Percentiles rank a stretch among this genome's conserved stretches.
Conservation (phyloP, 2,797 vertebrate genomes). For the Scyliorhinus canicula region DNA sequence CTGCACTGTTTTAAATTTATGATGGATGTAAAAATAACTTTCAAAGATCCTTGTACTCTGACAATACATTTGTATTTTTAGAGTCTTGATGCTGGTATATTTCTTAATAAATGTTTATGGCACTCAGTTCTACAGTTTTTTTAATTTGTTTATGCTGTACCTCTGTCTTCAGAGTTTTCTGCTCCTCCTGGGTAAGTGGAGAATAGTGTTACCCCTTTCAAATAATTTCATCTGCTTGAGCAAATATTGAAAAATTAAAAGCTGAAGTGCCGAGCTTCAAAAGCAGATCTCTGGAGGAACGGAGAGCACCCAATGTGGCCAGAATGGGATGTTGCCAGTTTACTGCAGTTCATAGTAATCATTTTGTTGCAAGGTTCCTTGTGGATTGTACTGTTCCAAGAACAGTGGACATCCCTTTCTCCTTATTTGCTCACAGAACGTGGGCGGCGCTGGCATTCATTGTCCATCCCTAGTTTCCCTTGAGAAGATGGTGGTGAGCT, state of each 20-base stretch:
- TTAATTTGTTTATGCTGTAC: not conserved
- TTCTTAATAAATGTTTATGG: not conserved
- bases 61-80: not conserved
- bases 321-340: not conserved
- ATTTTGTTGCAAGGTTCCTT: too few species aligned
- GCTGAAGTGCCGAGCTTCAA: not conserved
- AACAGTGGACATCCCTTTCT: not conserved
- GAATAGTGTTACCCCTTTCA: not conserved
- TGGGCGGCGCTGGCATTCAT: not conserved
- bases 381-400: not conserved
- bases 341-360: not conserved
- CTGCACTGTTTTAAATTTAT: not conserved
- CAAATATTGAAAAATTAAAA: not conserved
- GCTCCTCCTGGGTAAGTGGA: not conserved
- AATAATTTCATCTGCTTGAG: not conserved
- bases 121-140: not conserved
- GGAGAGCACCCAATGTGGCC: not conserved
- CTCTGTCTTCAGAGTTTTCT: not conserved
- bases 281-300: not conserved
- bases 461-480: not conserved
- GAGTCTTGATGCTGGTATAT: not conserved
- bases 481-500: not conserved
- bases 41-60: not conserved
- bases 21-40: not conserved
- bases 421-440: not conserved